phyloP scores from a whole-genome alignment of 64 coral and sea anemone species.

The Porites lutea region DNA sequence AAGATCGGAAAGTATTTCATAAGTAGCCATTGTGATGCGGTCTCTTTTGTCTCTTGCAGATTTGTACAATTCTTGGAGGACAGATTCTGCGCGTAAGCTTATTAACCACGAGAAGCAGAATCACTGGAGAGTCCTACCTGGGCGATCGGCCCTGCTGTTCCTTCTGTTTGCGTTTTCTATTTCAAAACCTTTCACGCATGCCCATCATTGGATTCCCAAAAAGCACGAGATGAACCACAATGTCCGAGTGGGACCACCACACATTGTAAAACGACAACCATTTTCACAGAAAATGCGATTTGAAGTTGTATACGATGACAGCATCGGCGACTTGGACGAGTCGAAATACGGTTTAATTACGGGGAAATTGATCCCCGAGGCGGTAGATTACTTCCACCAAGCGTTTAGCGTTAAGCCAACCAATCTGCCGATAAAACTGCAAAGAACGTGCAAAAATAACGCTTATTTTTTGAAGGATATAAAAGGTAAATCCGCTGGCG shows the following conservation, averaged over 20 bases:
- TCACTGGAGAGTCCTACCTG: not conserved
- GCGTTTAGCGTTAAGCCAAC: conserved; percentile 78
- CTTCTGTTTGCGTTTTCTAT: conserved; percentile 9
- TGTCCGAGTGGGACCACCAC: conserved; percentile 72
- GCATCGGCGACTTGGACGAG: conserved; percentile 55
- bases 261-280: conserved; percentile 64
- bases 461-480: conserved; percentile 91
- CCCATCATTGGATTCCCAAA: conserved; percentile 89
- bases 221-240: conserved; percentile 90
- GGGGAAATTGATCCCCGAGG: conserved; percentile 94
- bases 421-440: conserved; percentile 70
- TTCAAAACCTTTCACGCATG: conserved; percentile 39
- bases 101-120: not conserved
- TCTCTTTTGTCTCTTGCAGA: not conserved
- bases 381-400: conserved; percentile 84
- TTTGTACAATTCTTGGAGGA: not conserved
- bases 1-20: no score
- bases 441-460: conserved; percentile 86
- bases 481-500: conserved; percentile 61
- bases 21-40: no score
- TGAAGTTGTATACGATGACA: conserved; percentile 89
- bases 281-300: conserved; percentile 91
- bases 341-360: conserved; percentile 69
- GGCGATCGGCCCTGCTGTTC: conserved; percentile 23
- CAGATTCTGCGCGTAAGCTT: not conserved